Evolutionary conservation across 2,888 invertebrate genomes (phyloP), one percentile per base, ranked within the genome.

Genomic region (Dasypogon diadema): DNA sequence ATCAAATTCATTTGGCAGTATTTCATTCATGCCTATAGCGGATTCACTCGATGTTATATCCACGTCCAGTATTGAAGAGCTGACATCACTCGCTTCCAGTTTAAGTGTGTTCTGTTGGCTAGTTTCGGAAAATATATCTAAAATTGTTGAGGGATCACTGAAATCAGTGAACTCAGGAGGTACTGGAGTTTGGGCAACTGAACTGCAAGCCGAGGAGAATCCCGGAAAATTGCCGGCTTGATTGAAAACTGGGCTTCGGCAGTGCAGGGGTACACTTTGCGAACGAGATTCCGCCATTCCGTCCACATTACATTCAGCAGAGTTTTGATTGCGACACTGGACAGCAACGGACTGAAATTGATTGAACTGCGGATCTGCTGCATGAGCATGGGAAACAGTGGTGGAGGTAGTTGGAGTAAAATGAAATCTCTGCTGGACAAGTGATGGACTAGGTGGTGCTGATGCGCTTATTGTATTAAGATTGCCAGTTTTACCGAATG

Each of bases 231-330:
- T 81, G 3, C 79, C 76, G 8, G 78, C 79, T 4, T 83, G 82
- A 80, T 82, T 84, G 74, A 84, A 84, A 30, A 81, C 81, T 24
- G 84, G 84, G 77, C 79, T 80, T 24, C 79, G 79, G 37, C 79
- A 88, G 81, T 91, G 90, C 18, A 93, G 84, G 0, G 95, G 95
- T 63, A 94, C 95, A 12, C 94, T 94, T 81, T 94, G 94, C 5
- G 94, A 94, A 72, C 95, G 88, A 54, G 77, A 79, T 79, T 81
- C 79, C 16, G 48, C 51, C 34, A 54, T 74, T 4, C 37, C 74
- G 12, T 75, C 56, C 6, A 76, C 10, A 42, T 22, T 75, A 18
- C 76, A 74, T 55, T 72, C 74, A n/a, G 16, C 75, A 12, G 68
- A 26, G 24, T 63, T 75, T 46, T 75, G 75, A 14, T 22, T 58